phyloP scores from a whole-genome alignment of 2,888 invertebrate genomes.

The Argyresthia albistria region DNA sequence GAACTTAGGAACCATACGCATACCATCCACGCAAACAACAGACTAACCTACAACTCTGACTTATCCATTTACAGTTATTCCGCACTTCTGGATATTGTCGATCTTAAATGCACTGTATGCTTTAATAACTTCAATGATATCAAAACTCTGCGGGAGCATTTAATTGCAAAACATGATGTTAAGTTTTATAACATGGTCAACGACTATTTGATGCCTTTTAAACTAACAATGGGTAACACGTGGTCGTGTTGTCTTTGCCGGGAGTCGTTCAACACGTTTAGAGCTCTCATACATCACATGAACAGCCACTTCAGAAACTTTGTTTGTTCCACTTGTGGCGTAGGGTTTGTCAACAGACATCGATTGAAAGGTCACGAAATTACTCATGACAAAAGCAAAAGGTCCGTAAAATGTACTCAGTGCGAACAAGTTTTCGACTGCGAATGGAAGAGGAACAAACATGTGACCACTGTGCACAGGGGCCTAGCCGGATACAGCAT shows the following conservation, averaged over 20 bases:
- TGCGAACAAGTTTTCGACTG: conserved; percentile 50
- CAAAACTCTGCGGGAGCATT: conserved; percentile 25
- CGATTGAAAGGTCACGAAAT: conserved; percentile 50
- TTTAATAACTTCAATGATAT: conserved; percentile 17
- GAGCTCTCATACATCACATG: conserved; percentile 58
- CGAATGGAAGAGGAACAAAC: conserved; percentile 54
- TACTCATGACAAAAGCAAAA: conserved; percentile 48
- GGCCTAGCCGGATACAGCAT: conserved; percentile 55
- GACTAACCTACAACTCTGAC: conserved; percentile 48
- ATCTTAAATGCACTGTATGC: conserved; percentile 4
- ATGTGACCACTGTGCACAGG: conserved; percentile 54
- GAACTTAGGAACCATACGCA: conserved; percentile 43
- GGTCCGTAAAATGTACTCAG: conserved; percentile 28
- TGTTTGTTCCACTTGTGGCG: conserved; percentile 56
- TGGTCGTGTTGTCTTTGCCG: conserved; percentile 50
- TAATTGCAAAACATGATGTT: conserved; percentile 44
- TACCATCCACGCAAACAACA: conserved; percentile 44
- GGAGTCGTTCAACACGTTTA: conserved; percentile 55
- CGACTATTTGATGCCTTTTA: conserved; percentile 53
- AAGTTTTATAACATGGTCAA: conserved; percentile 29
- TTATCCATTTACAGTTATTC: conserved; percentile 31
- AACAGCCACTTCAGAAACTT: conserved; percentile 57
- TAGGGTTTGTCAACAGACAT: conserved; percentile 55
- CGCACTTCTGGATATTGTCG: not conserved
- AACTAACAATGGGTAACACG: conserved; percentile 46